phyloP scores from a whole-genome alignment of 2,113 vertebrate genomes.

The Trochalopteron elliotii region DNA sequence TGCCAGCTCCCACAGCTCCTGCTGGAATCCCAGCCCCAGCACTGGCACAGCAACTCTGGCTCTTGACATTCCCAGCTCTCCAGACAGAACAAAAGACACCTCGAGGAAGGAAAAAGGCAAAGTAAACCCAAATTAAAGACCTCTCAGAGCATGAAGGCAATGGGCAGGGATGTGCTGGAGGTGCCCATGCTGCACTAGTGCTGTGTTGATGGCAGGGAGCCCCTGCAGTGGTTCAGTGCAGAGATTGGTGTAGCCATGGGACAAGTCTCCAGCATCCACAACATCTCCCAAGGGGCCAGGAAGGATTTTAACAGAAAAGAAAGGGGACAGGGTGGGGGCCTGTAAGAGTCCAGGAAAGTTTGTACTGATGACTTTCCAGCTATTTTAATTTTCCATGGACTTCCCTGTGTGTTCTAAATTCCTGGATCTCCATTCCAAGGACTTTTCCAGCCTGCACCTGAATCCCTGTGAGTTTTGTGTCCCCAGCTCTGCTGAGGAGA shows the following conservation, averaged over 20 bases:
- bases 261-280: neutral
- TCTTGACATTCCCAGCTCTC: neutral
- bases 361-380: neutral
- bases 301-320: neutral
- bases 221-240: neutral
- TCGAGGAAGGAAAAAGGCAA: neutral
- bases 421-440: neutral
- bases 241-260: accelerated
- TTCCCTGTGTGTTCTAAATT: neutral
- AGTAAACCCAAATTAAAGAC: neutral
- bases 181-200: neutral
- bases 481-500: neutral
- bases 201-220: neutral
- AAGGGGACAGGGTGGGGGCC: neutral
- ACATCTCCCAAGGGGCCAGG: accelerated
- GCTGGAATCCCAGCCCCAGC: neutral
- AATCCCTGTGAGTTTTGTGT: neutral
- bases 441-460: neutral
- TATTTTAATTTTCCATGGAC: neutral
- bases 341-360: neutral
- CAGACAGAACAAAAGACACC: neutral
- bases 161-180: neutral
- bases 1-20: neutral
- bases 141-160: accelerated
- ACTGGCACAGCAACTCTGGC: neutral